Percentiles rank a stretch among this genome's conserved stretches.
These are phyloP conservation scores for Esox lucius DNA, from an alignment of 2,797 vertebrate genomes.

Conservation along the genomic window DNA sequence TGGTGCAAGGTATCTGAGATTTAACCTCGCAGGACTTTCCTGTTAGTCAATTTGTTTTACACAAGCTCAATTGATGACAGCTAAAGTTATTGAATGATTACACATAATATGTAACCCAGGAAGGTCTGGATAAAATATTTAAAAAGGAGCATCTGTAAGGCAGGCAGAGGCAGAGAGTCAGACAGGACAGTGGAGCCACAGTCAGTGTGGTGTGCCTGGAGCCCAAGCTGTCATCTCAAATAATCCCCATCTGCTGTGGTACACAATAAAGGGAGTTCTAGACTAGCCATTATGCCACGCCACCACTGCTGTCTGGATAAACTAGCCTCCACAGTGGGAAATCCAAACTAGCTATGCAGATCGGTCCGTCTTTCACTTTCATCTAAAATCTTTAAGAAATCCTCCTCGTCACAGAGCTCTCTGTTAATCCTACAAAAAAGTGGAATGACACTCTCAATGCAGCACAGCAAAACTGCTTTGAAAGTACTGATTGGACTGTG, in stretches of 20 bases:
- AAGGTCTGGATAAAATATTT: slow-evolving; percentile 32
- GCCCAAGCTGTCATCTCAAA: slow-evolving; percentile 28
- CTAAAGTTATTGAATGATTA: neutral
- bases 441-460: no score
- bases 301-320: slow-evolving; percentile 3
- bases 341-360: neutral
- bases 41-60: neutral
- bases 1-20: neutral
- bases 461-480: no score
- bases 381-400: neutral
- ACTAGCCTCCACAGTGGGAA: neutral
- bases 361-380: neutral
- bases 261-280: neutral
- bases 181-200: neutral
- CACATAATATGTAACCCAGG: neutral
- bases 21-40: neutral
- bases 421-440: slow-evolving; percentile 22
- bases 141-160: slow-evolving; percentile 17
- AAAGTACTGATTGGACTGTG: no score
- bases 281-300: neutral
- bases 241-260: slow-evolving; percentile 36
- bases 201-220: slow-evolving; percentile 14
- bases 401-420: neutral
- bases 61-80: neutral
- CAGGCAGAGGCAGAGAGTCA: neutral